A percentile compares a stretch with the other conserved stretches of the same genome.
Conservation (phyloP, 2,113 vertebrate genomes). For the Pavo muticus region DNA sequence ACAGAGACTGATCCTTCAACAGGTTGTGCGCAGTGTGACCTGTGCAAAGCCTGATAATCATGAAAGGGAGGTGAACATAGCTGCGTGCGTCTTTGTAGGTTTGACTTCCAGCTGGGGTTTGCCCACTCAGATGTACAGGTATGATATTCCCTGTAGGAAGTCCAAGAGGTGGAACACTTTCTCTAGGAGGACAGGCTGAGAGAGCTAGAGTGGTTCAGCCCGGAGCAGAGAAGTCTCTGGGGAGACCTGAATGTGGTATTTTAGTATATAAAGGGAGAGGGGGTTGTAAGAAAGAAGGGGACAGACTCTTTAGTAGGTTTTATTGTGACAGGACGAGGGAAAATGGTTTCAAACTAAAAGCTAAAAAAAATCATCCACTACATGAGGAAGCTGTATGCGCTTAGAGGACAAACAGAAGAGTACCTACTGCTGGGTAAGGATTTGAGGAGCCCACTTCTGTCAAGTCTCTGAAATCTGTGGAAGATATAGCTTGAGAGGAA, state of each 20-base stretch:
- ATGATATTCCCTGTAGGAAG: background rate
- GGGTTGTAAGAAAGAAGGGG: too few relatives aligned
- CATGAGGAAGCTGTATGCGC: background rate
- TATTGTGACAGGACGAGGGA: too few relatives aligned
- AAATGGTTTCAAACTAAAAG: too few relatives aligned
- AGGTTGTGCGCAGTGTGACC: too few relatives aligned
- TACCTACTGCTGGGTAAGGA: background rate
- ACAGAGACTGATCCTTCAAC: rapidly evolving
- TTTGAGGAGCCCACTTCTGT: background rate
- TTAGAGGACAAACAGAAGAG: background rate
- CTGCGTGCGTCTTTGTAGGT: background rate
- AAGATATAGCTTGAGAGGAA: background rate
- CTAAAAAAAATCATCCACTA: too few relatives aligned
- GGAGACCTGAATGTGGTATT: too few relatives aligned
- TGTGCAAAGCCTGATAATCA: background rate
- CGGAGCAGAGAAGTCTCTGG: too few relatives aligned
- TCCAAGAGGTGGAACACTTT: too few relatives aligned
- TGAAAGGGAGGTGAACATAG: background rate
- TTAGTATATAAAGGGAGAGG: too few relatives aligned
- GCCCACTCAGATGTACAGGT: background rate
- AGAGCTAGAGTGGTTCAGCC: too few relatives aligned
- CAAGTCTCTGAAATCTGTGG: background rate
- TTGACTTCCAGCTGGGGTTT: background rate
- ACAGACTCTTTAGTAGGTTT: too few relatives aligned
- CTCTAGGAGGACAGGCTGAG: too few relatives aligned